phyloP scores from a whole-genome alignment of 2,113 vertebrate species.

The Lophura nycthemera region DNA sequence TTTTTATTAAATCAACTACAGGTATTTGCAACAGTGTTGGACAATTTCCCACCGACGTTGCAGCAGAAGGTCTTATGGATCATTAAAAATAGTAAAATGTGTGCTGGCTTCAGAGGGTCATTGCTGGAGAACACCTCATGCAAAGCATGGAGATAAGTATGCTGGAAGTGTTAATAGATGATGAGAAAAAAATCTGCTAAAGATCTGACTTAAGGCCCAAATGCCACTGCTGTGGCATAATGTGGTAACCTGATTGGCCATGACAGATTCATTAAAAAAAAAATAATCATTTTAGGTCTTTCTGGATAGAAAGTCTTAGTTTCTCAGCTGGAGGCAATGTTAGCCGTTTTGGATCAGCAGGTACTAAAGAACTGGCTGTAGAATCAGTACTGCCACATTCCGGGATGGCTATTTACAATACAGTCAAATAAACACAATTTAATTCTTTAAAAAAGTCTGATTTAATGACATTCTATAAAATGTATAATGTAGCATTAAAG shows the following conservation, averaged over 20 bases:
- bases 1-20: constrained; percentile 55
- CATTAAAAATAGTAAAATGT: neutral
- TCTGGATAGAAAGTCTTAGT: neutral
- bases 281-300: neutral
- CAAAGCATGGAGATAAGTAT: neutral
- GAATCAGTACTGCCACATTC: neutral
- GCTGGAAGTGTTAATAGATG: neutral
- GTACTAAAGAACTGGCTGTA: neutral
- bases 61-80: neutral
- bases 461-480: neutral
- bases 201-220: neutral
- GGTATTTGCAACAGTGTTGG: neutral
- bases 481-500: neutral
- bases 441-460: neutral
- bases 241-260: neutral
- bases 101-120: neutral
- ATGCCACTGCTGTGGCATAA: neutral
- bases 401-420: neutral
- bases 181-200: neutral
- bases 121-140: accelerated
- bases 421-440: neutral
- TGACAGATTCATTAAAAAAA: neutral
- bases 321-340: neutral
- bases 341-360: neutral
- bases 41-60: neutral